Conservation (phyloP, 2,888 invertebrate species). For the Thecocarcelia acutangulata region DNA sequence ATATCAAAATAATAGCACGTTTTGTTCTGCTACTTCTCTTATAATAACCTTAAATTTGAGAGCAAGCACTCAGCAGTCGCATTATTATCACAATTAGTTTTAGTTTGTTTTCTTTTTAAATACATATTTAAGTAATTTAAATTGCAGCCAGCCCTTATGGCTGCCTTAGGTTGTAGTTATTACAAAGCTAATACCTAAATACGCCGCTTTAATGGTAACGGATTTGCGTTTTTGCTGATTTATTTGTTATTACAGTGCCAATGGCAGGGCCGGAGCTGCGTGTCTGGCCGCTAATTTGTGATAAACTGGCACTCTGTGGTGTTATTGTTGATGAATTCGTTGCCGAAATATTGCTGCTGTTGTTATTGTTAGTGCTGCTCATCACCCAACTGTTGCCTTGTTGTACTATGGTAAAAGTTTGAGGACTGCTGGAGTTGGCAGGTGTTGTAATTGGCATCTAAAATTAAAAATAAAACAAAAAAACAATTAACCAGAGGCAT, state of each 20-base stretch:
- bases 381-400: conserved; percentile 75
- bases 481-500: no score
- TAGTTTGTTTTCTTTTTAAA: conserved; percentile 9
- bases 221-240: conserved; percentile 66
- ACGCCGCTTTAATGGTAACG: conserved; percentile 64
- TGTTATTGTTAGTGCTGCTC: conserved; percentile 63
- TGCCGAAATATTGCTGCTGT: conserved; percentile 20
- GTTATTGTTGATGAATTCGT: conserved; percentile 63
- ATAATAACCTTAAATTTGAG: conserved; percentile 10
- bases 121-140: conserved; percentile 26
- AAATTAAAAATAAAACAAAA: not conserved
- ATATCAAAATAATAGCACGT: no score
- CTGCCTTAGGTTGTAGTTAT: conserved; percentile 10
- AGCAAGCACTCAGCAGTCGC: conserved; percentile 33
- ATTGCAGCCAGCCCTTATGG: conserved; percentile 9
- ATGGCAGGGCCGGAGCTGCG: conserved; percentile 8
- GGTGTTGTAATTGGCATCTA: conserved; percentile 77
- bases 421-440: conserved; percentile 63
- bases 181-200: conserved; percentile 11
- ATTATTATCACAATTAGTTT: conserved; percentile 55
- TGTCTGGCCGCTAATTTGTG: conserved; percentile 39
- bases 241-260: conserved; percentile 58
- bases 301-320: conserved; percentile 59
- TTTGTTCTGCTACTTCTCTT: no score
- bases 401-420: conserved; percentile 72